Evolutionary conservation across 2,113 vertebrate species (phyloP), one percentile per base, ranked within the genome.

Genomic region (Brachypteracias leptosomus): DNA sequence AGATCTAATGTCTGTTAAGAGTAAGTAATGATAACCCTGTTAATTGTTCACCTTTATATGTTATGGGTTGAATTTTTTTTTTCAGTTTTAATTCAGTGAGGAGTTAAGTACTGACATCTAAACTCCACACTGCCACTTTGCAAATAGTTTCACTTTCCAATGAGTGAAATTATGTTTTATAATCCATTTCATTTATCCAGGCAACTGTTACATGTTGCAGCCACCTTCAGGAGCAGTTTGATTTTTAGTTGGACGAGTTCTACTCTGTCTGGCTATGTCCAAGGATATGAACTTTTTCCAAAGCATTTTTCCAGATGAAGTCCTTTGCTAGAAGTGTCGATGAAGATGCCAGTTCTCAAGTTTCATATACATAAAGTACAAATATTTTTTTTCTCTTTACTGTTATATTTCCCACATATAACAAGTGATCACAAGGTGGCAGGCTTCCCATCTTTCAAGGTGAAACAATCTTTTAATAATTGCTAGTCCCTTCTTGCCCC

Each of bases 381-480:
- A 72, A n/a, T 42, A 78, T 49, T 5, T 26, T 9, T 71, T 59
- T 88, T 85, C 22, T 29, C 40, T 93, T 58, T 13, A 2, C 52
- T 74, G 0, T 66, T 58, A 2, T 2, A 12, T 85, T 93, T 90
- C 14, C 15, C 5, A 14, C 25, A 8, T n/a, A 52, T 44, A 83
- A 49, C 49, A 65, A 94, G 58, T 70, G 85, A 79, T 91, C 88
- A 85, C 90, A 88, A 91, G 95, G 94, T 93, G 92, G 90, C 92
- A 92, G 90, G 55, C 90, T 94, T 91, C 71, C 63, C 78, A 52
- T 54, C 76, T 91, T 62, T 63, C 44, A 51, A 51, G 36, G 5
- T 77, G 7, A n/a, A 31, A 65, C 26, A 14, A 0, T 83, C 20
- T 77, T 65, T 46, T 59, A 29, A 3, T 59, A 74, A 35, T 6